Base-by-base conservation (phyloP, 2,797 vertebrate genomes). In the Coccyzus lansbergi region DNA sequence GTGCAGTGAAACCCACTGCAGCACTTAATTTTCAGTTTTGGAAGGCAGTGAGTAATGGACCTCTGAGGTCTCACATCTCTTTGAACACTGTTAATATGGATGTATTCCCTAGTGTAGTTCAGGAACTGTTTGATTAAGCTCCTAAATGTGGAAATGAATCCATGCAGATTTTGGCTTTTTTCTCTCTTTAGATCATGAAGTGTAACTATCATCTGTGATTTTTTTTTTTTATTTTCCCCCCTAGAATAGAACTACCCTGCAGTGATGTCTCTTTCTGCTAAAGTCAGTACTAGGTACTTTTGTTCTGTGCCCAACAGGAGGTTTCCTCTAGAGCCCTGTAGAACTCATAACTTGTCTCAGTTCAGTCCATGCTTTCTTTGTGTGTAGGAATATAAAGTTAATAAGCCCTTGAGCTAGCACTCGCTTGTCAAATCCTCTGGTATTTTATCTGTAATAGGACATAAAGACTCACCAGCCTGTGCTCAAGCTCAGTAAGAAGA, bases 111-210 rank as follows among this genome's bases (percentile, higher is more conserved):
- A n/a, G 59, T 55, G 62, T 44, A 36, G 70, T 76, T 86, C 77
- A 94, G 86, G 86, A 71, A 6, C 88, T 72, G 31, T 86, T 92
- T 84, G 70, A 52, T 76, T 93, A 48, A 94, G 48, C 74, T 82
- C 80, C 92, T 75, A 88, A 70, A 88, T 92, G 81, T 90, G 72
- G 72, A 95, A 95, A 84, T 93, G 67, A 95, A 72, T 80, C 95
- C 94, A 75, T 90, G 92, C 76, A 81, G 94, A 93, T 95, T 95
- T 94, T 93, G 75, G 24, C 28, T 83, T 42, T 81, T 83, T 82
- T 72, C 60, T 67, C 44, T 70, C 90, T 78, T 95, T 81, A 88
- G 83, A 88, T 90, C 65, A 15, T 69, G 15, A 83, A 75, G 38
- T 77, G 25, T 82, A 87, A 55, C 59, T 95, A 7, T 83, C 1